Conservation (phyloP, 2,888 invertebrate species). For the Sinhomidia bicolor region DNA sequence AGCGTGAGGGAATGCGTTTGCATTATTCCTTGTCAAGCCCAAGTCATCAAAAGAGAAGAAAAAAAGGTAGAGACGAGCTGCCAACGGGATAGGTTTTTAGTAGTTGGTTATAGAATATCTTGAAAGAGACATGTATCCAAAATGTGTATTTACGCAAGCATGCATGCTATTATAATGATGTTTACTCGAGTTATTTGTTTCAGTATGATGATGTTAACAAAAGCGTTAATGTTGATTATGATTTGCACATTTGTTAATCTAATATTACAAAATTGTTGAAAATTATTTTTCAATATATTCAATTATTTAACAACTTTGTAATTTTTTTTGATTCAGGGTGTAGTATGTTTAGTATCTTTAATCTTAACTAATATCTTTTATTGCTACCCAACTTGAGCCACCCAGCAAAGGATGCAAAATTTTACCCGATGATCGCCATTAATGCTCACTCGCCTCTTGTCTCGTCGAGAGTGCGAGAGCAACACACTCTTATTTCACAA, state of each 20-base stretch:
- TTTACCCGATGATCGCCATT: neutral
- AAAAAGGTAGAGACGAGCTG: neutral
- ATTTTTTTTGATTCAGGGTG: conserved; percentile 87
- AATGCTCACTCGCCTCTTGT: neutral
- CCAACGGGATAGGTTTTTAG: conserved; percentile 5
- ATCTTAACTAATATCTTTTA: conserved; percentile 19
- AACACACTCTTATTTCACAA: no score
- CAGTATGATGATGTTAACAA: conserved; percentile 16
- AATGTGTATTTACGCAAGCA: conserved; percentile 10
- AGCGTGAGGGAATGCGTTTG: conserved; percentile 63
- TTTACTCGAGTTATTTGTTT: conserved; percentile 51
- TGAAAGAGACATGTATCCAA: neutral
- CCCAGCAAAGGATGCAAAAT: neutral
- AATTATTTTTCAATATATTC: conserved; percentile 80
- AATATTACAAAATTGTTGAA: conserved; percentile 14
- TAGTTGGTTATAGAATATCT: conserved; percentile 28
- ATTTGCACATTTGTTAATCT: neutral
- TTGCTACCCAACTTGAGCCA: neutral
- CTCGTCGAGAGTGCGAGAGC: no score
- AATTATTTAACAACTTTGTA: no score
- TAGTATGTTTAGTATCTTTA: conserved; percentile 86
- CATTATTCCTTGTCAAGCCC: conserved; percentile 62
- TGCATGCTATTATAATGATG: conserved; percentile 59
- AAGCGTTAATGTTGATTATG: conserved; percentile 9
- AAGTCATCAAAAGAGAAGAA: conserved; percentile 26